These are phyloP conservation scores for Trachelus tabidus DNA, from an alignment of 2,888 invertebrate genomes.

Conservation along the genomic window DNA sequence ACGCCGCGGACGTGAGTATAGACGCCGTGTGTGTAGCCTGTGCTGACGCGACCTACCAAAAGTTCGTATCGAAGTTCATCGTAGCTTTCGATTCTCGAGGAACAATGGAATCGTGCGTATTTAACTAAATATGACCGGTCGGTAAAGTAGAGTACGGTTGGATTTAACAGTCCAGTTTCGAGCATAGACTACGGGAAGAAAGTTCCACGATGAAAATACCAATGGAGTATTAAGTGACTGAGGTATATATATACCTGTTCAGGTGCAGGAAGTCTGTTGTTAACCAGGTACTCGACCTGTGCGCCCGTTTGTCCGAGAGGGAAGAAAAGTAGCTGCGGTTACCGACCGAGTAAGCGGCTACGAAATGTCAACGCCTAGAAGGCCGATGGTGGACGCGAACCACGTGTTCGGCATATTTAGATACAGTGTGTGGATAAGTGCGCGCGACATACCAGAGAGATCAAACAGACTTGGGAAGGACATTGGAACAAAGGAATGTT, in stretches of 20 bases:
- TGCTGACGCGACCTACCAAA: background rate
- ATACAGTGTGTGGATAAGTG: background rate
- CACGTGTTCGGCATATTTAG: background rate
- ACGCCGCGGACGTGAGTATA: background rate
- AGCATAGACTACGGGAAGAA: background rate
- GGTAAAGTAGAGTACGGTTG: background rate
- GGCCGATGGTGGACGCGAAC: background rate
- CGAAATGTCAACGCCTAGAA: background rate
- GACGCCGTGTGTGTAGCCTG: background rate
- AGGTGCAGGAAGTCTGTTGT: background rate
- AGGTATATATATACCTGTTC: background rate
- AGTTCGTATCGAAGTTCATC: background rate
- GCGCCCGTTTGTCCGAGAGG: background rate
- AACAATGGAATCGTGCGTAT: background rate
- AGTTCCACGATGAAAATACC: background rate
- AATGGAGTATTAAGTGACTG: background rate
- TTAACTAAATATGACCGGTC: background rate
- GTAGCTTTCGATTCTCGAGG: background rate
- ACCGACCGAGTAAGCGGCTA: background rate
- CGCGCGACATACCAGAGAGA: slow-evolving; percentile 4
- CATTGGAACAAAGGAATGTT: background rate
- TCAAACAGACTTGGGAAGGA: background rate
- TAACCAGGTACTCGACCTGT: background rate
- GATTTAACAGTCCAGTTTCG: background rate
- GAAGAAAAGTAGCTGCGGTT: background rate